A percentile compares a stretch with the other conserved stretches of the same genome.
Evolutionary conservation across 1,140 invertebrate genomes (phyloP).

Genomic region (Battus philenor): DNA sequence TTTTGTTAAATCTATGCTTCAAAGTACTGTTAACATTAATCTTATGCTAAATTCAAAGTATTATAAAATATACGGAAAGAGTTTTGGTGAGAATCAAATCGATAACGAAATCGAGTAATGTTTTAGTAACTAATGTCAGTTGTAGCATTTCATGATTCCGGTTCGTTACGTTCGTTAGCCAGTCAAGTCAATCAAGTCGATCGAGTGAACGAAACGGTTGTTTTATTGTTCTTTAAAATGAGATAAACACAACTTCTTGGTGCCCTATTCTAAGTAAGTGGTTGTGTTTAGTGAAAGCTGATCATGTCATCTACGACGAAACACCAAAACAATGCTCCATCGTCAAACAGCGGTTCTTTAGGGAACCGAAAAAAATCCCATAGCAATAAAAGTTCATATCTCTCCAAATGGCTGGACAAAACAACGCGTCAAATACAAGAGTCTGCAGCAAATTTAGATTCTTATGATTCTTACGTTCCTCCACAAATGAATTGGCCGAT

Average conservation of each 20-base stretch:
- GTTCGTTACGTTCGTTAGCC: conserved; percentile 15
- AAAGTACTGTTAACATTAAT: too few relatives aligned
- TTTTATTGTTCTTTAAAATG: conserved; percentile 28
- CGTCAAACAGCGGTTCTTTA: conserved; percentile 50
- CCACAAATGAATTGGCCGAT: conserved; percentile 48
- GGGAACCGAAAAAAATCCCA: conserved; percentile 68
- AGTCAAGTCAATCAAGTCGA: conserved; percentile 14
- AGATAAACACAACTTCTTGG: conserved; percentile 24
- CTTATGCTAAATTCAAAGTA: too few relatives aligned
- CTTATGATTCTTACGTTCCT: conserved; percentile 45
- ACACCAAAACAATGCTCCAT: conserved; percentile 52
- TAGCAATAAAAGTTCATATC: conserved; percentile 49
- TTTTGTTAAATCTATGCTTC: too few relatives aligned
- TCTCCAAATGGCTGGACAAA: conserved; percentile 67
- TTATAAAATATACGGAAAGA: too few relatives aligned
- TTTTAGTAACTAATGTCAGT: too few relatives aligned
- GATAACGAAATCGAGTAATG: too few relatives aligned
- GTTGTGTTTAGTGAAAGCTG: conserved; percentile 12
- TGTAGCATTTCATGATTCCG: too few relatives aligned
- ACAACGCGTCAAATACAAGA: conserved; percentile 57
- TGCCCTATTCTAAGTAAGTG: conserved; percentile 6
- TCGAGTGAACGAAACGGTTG: too few relatives aligned
- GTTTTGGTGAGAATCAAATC: too few relatives aligned
- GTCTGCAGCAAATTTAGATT: conserved; percentile 44
- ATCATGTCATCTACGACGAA: conserved; percentile 61